These are phyloP conservation scores for Stictonetta naevosa DNA, from an alignment of 2,113 vertebrate species.

Conservation along the genomic window DNA sequence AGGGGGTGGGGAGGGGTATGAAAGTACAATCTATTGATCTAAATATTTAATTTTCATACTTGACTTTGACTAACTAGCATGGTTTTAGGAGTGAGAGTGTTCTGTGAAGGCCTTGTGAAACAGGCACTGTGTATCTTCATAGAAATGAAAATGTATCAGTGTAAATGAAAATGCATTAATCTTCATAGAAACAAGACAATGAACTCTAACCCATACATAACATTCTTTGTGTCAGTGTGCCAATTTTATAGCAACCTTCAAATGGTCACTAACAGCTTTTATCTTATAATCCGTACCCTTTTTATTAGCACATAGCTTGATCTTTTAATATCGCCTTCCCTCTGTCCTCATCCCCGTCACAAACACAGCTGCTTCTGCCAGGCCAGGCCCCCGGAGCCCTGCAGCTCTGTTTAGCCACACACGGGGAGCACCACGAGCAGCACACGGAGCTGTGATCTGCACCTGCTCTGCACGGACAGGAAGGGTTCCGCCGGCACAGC, in stretches of 20 bases:
- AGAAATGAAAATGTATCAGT: too few species aligned
- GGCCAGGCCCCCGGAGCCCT: not conserved
- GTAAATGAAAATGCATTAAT: too few species aligned
- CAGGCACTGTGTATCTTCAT: not conserved
- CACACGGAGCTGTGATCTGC: rapidly evolving
- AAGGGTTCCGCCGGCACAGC: not conserved
- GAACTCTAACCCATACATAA: not conserved
- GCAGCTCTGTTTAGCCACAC: not conserved
- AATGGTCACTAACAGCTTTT: not conserved
- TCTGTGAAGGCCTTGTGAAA: not conserved
- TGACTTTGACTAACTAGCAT: not conserved
- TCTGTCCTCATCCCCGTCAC: rapidly evolving
- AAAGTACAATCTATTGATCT: not conserved
- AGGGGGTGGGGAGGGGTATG: rapidly evolving
- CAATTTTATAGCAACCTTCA: not conserved
- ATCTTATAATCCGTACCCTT: not conserved
- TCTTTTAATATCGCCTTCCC: not conserved
- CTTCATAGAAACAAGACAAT: not conserved
- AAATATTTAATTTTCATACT: not conserved
- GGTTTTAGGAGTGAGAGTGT: not conserved
- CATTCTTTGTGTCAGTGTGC: not conserved
- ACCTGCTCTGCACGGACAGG: rapidly evolving
- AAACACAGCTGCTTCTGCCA: rapidly evolving
- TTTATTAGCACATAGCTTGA: not conserved
- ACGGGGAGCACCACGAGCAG: not conserved